phyloP scores from a whole-genome alignment of 1,140 invertebrate species.

The Elymnias hypermnestra region DNA sequence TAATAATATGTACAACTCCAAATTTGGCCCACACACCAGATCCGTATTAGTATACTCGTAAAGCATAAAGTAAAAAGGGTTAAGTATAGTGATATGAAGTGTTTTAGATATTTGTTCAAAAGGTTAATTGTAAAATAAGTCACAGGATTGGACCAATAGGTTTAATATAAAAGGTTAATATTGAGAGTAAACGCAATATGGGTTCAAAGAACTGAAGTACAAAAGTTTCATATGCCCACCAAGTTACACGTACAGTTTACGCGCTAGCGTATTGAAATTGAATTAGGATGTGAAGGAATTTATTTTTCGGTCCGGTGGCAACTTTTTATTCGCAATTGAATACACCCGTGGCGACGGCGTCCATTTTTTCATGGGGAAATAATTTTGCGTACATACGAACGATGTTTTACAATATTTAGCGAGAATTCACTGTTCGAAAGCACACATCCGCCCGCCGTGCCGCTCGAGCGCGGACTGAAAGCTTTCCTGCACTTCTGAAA shows the following conservation, averaged over 20 bases:
- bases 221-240: conserved; percentile 10
- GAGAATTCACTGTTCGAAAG: conserved; percentile 25
- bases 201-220: conserved; percentile 35
- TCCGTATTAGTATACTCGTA: conserved; percentile 4
- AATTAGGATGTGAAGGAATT: conserved; percentile 5
- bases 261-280: conserved; percentile 12
- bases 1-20: conserved; percentile 28
- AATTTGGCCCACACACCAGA: conserved; percentile 51
- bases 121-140: conserved; percentile 36
- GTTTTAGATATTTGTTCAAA: conserved; percentile 37
- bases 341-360: conserved; percentile 11
- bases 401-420: conserved; percentile 43
- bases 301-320: conserved; percentile 1
- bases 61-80: conserved; percentile 21
- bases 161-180: conserved; percentile 21
- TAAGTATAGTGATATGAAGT: conserved; percentile 45
- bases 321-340: conserved; percentile 8
- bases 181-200: conserved; percentile 34
- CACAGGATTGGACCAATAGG: conserved; percentile 56
- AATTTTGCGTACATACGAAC: conserved; percentile 27
- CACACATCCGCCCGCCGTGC: conserved; percentile 43
- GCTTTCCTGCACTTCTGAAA: conserved; percentile 50
- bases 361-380: conserved; percentile 21
- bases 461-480: conserved; percentile 61
- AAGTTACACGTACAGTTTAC: conserved; percentile 31